Evolutionary conservation across 2,797 vertebrate species (phyloP), one percentile per base, ranked within the genome.

Genomic region (Alfaro cultratus): DNA sequence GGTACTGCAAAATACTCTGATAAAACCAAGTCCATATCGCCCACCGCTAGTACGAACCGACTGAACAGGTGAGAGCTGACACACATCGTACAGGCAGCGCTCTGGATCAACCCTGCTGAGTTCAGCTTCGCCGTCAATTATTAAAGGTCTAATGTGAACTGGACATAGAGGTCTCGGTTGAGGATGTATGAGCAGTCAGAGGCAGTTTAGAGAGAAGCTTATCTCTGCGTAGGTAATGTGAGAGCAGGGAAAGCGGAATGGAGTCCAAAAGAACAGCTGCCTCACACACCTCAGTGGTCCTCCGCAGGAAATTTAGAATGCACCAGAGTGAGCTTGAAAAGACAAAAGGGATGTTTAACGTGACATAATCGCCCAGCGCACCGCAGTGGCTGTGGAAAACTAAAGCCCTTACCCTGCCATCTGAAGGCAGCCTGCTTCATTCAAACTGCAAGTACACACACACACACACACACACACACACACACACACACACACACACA

Each of bases 331-430:
- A 29, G 13, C 53, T 75, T 43, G 26, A 29, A 29, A 75, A 60
- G 53, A 75, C 39, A 31, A 60, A 29, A 60, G 73, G 36, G 53
- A 60, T 43, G n/a, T n/a, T 60, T 45, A 60, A 75, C 29, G 74
- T 45, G 74, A 45, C 53, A 31, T 74, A 74, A 57, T 45, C 26
- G 43, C 26, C 13, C 36, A 29, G 74, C 16, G 11, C 36, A 5
- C 36, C 2, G 26, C 16, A 43, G 53, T 45, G 39, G 26, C 39
- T 57, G 39, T 45, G 53, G 4, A 43, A 75, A 75, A 60, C 53
- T 57, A 21, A 29, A 60, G 31, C 41, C 53, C 1, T 7, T 57
- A 26, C 29, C 36, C 36, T 1, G 15, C 1, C 43, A 75, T 46
- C 49, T 55, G 1, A 75, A 77, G 55, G 75, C 72, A 55, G 23